Conservation (phyloP, 2,113 vertebrate genomes). For the Myiopsitta monachus region DNA sequence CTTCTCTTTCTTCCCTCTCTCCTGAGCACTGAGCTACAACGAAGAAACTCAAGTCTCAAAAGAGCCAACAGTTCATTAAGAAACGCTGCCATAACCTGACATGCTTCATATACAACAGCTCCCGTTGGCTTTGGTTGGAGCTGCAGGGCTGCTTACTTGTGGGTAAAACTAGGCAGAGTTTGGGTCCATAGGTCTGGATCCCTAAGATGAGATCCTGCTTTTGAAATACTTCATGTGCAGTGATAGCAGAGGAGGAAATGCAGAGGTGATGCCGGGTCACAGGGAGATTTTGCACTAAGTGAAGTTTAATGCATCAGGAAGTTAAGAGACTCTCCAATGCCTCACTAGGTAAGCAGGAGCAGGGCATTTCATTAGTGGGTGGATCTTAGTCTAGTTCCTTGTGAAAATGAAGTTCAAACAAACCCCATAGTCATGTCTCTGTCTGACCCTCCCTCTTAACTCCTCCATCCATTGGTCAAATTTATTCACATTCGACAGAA, state of each 20-base stretch:
- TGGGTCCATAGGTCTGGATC: background rate
- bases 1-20: slow-evolving; percentile 50
- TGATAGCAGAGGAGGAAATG: background rate
- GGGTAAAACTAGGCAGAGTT: background rate
- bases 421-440: background rate
- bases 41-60: slow-evolving; percentile 29
- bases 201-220: background rate
- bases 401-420: slow-evolving; percentile 34
- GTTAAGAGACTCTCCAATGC: background rate
- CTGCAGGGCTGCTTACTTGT: background rate
- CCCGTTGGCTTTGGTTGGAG: background rate
- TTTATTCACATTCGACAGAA: background rate
- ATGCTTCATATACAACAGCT: background rate
- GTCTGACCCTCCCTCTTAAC: background rate
- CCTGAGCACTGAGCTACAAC: slow-evolving; percentile 6
- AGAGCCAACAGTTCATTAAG: slow-evolving; percentile 45
- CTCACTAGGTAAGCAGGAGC: slow-evolving; percentile 10
- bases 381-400: slow-evolving; percentile 6
- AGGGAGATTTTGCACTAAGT: background rate
- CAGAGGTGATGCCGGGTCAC: background rate
- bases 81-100: background rate
- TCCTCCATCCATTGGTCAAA: background rate
- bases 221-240: background rate
- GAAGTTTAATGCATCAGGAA: slow-evolving; percentile 14
- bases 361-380: slow-evolving; percentile 5